A percentile compares a stretch with the other conserved stretches of the same genome.
Conservation (phyloP, 2,797 vertebrate species). For the Acridotheres tristis region DNA sequence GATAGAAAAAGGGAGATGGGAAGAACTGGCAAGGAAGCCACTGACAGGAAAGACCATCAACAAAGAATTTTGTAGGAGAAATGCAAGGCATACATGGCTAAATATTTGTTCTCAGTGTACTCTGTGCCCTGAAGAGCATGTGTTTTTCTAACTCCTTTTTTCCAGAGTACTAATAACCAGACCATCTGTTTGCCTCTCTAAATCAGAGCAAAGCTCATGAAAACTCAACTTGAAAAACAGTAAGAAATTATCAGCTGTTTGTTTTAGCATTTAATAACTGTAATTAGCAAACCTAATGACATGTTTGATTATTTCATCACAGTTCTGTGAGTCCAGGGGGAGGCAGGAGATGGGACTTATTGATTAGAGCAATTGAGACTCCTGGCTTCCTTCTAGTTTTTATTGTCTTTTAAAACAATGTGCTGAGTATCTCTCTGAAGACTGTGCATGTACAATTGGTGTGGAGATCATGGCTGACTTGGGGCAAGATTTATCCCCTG, state of each 20-base stretch:
- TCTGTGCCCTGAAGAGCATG: constrained; percentile 20
- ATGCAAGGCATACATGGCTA: background rate
- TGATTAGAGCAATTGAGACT: constrained; percentile 9
- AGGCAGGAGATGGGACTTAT: background rate
- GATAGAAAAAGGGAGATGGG: background rate
- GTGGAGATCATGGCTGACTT: background rate
- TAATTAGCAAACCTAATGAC: constrained; percentile 48
- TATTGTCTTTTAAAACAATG: background rate
- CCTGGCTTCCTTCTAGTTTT: background rate
- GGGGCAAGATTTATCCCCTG: background rate
- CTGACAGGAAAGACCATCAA: background rate
- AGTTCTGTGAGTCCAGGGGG: background rate
- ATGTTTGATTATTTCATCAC: constrained; percentile 39
- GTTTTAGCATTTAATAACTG: constrained; percentile 59
- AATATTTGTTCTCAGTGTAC: constrained; percentile 31
- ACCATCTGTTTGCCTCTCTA: constrained; percentile 57
- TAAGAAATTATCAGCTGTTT: constrained; percentile 56
- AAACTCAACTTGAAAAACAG: constrained; percentile 57
- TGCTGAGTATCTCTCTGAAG: background rate
- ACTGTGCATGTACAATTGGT: background rate
- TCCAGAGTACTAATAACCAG: constrained; percentile 42
- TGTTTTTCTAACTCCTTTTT: constrained; percentile 40
- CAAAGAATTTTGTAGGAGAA: constrained; percentile 6
- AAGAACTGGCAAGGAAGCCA: background rate
- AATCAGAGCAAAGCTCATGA: constrained; percentile 44